Evolutionary conservation across 2,888 invertebrate species (phyloP).

Genomic region (Drosophila suboccidentalis): DNA sequence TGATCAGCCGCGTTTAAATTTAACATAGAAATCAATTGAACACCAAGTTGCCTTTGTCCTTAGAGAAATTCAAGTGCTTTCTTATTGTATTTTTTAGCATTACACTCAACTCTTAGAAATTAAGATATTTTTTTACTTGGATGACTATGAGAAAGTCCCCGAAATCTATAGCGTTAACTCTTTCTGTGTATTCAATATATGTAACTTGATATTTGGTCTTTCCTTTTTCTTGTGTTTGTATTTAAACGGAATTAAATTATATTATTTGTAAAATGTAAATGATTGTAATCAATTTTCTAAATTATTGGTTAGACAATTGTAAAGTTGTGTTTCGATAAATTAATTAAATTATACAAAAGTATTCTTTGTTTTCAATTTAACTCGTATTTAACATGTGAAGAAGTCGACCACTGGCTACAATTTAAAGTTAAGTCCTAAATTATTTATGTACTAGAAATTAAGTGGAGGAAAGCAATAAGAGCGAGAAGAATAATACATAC

Average conservation of each 20-base stretch:
- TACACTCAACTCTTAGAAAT: constrained; percentile 33
- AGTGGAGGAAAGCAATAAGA: constrained; percentile 37
- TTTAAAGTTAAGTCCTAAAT: constrained; percentile 58
- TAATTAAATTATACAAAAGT: constrained; percentile 65
- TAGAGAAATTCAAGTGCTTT: constrained; percentile 81
- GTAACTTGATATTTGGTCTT: constrained; percentile 14
- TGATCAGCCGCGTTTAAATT: constrained; percentile 12
- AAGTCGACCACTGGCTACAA: constrained; percentile 32
- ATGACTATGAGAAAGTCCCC: constrained; percentile 25
- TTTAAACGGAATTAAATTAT: constrained; percentile 8
- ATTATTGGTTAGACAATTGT: constrained; percentile 25
- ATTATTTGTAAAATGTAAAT: constrained; percentile 35
- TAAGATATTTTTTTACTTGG: constrained; percentile 25
- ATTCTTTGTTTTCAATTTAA: constrained; percentile 55
- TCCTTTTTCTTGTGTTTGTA: constrained; percentile 13
- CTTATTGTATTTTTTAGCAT: constrained; percentile 59
- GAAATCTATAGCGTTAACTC: constrained; percentile 4
- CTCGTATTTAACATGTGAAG: constrained; percentile 23
- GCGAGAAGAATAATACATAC: constrained; percentile 38
- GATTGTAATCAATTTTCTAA: constrained; percentile 25
- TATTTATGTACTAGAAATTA: constrained; percentile 68
- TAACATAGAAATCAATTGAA: constrained; percentile 46
- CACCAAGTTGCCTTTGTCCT: constrained; percentile 82
- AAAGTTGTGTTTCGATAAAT: constrained; percentile 26
- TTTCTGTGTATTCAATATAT: constrained; percentile 18